These are phyloP conservation scores for Drosophila macrospina DNA, from an alignment of 2,888 invertebrate genomes.

Conservation along the genomic window DNA sequence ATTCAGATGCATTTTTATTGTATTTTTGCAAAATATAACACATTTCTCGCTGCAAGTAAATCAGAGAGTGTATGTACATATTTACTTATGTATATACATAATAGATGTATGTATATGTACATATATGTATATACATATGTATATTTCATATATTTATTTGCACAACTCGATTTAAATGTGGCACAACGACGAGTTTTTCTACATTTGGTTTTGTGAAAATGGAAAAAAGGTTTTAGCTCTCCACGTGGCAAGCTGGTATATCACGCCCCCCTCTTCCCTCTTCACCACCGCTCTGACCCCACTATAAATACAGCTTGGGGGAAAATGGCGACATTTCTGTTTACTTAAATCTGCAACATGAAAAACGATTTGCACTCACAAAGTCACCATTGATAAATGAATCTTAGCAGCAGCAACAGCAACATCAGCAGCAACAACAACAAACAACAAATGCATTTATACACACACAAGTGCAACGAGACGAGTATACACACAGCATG, in stretches of 20 bases:
- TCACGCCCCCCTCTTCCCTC: constrained; percentile 10
- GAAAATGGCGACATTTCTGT: constrained; percentile 62
- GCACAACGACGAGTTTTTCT: constrained; percentile 32
- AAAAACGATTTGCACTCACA: constrained; percentile 58
- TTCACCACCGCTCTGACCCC: background rate
- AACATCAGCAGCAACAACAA: too few relatives aligned
- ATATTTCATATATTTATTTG: constrained; percentile 44
- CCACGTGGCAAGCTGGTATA: constrained; percentile 12
- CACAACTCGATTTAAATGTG: constrained; percentile 52
- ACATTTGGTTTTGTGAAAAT: constrained; percentile 38
- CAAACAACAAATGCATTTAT: constrained; percentile 18
- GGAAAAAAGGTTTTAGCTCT: constrained; percentile 30
- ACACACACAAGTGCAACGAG: constrained; percentile 21
- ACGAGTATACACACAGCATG: too few relatives aligned
- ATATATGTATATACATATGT: constrained; percentile 3
- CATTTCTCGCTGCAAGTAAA: background rate
- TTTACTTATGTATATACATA: background rate
- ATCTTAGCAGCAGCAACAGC: constrained; percentile 26
- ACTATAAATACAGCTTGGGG: constrained; percentile 33
- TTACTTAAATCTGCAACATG: constrained; percentile 69
- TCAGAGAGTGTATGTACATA: constrained; percentile 1
- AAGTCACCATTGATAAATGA: constrained; percentile 66
- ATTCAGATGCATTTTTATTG: constrained; percentile 5
- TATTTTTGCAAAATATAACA: background rate
- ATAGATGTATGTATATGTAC: background rate